Base-by-base conservation (phyloP, 2,113 vertebrate genomes). In the Donacobius atricapilla region DNA sequence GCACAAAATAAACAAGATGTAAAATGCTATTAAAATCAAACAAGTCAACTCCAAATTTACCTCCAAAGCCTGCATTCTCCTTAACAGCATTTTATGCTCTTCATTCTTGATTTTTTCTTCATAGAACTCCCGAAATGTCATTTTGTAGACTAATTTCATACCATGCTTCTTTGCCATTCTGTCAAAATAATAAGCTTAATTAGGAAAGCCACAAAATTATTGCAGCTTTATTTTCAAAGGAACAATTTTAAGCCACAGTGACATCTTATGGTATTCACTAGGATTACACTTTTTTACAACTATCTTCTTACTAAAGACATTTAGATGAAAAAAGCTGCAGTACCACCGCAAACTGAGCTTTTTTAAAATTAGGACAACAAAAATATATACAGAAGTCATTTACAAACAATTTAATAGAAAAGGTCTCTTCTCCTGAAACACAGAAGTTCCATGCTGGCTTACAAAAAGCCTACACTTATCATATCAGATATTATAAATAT, bases 141-240 rank as follows among this genome's bases (percentile, higher is more conserved):
- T 99, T 97, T 99, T 99, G 93, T 98, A 98, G 66, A 99, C 97
- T 75, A 99, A 97, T 69, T 98, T 99, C 99, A 99, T 99, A 87
- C 99, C 98, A 96, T 99, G 98, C 37, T 98, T 98, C 96, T 99
- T 99, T 0, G 98, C 99, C 99, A 99, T 99, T 97, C 99, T 99
- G 97, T 89, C 65, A 97, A 97, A 96, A 97, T 30, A 97, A 80
- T 73, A 44, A 75, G 21, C 56, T 86, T 73, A 45, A 69, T 94
- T 63, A 90, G 30, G 6, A 57, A 83, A 91, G 8, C 24, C 5
- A 10, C 17, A 71, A 87, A 71, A 80, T 70, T 47, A 63, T 6
- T 48, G 12, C 15, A 60, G 31, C 25, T 69, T 60, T 54, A n/a
- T 57, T 80, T 72, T 68, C 70, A 83, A 71, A 85, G 9, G 24